Evolutionary conservation across 92 coral and sea anemone species (phyloP).

Genomic region (Epizoanthus scotinus): DNA sequence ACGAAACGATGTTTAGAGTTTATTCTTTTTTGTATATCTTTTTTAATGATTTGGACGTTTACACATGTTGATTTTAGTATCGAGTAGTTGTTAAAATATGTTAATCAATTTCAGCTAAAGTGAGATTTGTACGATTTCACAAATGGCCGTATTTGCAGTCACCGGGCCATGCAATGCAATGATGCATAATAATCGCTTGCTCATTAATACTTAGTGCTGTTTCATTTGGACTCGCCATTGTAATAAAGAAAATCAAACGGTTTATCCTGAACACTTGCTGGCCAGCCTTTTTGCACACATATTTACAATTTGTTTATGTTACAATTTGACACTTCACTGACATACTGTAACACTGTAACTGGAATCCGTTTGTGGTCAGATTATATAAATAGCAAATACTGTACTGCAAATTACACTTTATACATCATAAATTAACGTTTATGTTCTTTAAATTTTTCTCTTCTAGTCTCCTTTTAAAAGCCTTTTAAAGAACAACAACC

Average conservation of each 20-base stretch:
- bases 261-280: not conserved
- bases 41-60: too few species aligned
- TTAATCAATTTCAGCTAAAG: not conserved
- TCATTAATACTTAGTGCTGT: not conserved
- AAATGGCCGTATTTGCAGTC: too few species aligned
- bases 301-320: not conserved
- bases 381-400: not conserved
- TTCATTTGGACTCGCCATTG: too few species aligned
- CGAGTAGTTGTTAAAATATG: not conserved
- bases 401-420: not conserved
- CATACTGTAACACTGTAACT: too few species aligned
- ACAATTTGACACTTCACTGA: not conserved
- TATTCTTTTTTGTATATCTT: not conserved
- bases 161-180: too few species aligned
- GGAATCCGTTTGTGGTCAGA: too few species aligned
- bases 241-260: not conserved
- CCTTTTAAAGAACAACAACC: slow-evolving; percentile 87
- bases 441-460: not conserved
- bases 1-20: not conserved
- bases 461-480: slow-evolving; percentile 89
- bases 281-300: not conserved
- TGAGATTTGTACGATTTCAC: too few species aligned
- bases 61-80: not conserved
- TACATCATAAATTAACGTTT: not conserved
- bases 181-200: not conserved